These are phyloP conservation scores for Saccopteryx bilineata DNA, from an alignment of 2,113 vertebrate genomes.

Conservation along the genomic window DNA sequence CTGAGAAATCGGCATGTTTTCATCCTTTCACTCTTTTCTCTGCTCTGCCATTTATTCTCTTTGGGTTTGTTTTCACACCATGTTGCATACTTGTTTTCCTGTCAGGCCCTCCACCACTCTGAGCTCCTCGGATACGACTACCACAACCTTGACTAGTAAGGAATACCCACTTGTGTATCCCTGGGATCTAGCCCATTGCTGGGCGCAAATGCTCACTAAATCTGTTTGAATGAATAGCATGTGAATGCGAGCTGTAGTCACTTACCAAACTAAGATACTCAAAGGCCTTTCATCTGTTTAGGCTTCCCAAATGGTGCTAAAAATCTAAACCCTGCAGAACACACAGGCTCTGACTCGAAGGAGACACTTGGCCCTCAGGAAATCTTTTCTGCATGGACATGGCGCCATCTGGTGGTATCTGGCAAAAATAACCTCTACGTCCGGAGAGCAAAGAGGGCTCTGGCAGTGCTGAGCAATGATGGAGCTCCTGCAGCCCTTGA, in stretches of 20 bases:
- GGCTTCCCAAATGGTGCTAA: background rate
- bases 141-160: no score
- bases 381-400: conserved; percentile 38
- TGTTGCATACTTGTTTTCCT: background rate
- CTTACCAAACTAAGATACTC: background rate
- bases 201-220: background rate
- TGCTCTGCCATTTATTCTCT: background rate
- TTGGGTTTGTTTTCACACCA: background rate
- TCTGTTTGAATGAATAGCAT: background rate
- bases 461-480: no score
- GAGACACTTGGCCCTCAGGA: background rate
- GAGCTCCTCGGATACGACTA: background rate
- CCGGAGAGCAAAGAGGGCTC: rapidly evolving
- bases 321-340: background rate
- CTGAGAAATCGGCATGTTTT: background rate
- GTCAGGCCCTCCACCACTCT: background rate
- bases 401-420: conserved; percentile 68
- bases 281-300: background rate
- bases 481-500: background rate
- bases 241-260: background rate
- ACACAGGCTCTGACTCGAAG: background rate
- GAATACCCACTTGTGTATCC: background rate
- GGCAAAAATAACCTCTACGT: background rate
- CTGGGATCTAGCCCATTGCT: rapidly evolving
- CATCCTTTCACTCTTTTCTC: background rate